Conservation (phyloP, 2,113 vertebrate genomes). For the Leucopsar rothschildi region DNA sequence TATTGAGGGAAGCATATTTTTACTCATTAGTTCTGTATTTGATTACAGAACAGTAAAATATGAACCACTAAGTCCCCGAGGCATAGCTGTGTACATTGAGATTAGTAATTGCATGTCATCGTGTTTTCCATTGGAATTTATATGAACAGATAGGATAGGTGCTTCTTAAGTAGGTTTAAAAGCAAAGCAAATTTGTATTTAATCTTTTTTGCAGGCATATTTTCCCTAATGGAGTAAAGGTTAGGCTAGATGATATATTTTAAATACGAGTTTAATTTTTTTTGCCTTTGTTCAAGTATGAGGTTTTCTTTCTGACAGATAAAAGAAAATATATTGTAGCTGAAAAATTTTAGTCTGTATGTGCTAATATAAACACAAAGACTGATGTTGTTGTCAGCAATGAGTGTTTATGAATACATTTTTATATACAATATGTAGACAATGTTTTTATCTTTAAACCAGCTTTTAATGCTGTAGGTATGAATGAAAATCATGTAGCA, state of each 20-base stretch:
- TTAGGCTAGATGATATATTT: conserved; percentile 76
- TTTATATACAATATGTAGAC: conserved; percentile 40
- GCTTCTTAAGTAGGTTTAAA: conserved; percentile 80
- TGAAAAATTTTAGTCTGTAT: conserved; percentile 23
- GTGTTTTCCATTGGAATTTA: conserved; percentile 85
- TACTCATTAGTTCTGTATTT: conserved; percentile 93
- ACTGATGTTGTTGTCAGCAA: conserved; percentile 11
- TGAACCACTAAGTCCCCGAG: conserved; percentile 87
- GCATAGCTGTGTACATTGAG: conserved; percentile 87
- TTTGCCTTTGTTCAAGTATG: conserved; percentile 49
- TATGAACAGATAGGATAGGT: conserved; percentile 79
- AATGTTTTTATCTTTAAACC: conserved; percentile 51
- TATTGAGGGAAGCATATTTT: conserved; percentile 85
- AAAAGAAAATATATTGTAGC: conserved; percentile 49
- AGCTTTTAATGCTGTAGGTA: conserved; percentile 38
- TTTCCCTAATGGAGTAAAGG: conserved; percentile 78
- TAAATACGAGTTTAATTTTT: conserved; percentile 74
- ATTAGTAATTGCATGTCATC: conserved; percentile 97
- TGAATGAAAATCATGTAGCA: conserved; percentile 49
- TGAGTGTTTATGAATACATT: conserved; percentile 22
- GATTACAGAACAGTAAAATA: conserved; percentile 93
- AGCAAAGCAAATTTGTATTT: conserved; percentile 82
- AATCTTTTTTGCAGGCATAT: conserved; percentile 75
- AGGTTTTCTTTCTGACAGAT: conserved; percentile 57
- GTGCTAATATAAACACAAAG: conserved; percentile 27